phyloP scores from a whole-genome alignment of 2,888 invertebrate genomes.

The Apotomis capreana region DNA sequence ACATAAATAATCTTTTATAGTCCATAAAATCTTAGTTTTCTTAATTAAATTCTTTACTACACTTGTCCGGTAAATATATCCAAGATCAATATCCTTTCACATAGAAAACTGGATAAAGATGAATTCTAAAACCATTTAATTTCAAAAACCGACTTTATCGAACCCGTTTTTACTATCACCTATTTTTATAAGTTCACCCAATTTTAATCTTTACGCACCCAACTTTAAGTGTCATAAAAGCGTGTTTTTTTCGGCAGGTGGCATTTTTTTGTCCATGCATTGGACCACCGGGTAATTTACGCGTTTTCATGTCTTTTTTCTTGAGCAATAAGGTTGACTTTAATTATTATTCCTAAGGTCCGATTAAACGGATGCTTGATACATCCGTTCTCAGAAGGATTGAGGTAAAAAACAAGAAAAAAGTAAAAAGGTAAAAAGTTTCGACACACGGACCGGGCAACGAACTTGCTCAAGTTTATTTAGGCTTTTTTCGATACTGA shows the following conservation, averaged over 20 bases:
- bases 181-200: background rate
- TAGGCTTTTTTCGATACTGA: background rate
- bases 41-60: slow-evolving; percentile 32
- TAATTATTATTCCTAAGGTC: slow-evolving; percentile 9
- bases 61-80: slow-evolving; percentile 27
- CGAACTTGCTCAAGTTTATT: background rate
- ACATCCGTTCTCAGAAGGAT: slow-evolving; percentile 81
- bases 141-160: slow-evolving; percentile 22
- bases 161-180: slow-evolving; percentile 27
- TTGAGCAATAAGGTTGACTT: slow-evolving; percentile 16
- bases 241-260: slow-evolving; percentile 24
- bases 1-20: slow-evolving; percentile 27
- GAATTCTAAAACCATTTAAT: slow-evolving; percentile 21
- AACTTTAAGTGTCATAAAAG: background rate
- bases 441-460: slow-evolving; percentile 28
- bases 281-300: slow-evolving; percentile 23
- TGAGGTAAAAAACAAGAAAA: slow-evolving; percentile 63
- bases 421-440: slow-evolving; percentile 36
- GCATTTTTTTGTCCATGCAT: background rate
- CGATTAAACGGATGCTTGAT: slow-evolving; percentile 71
- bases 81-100: slow-evolving; percentile 26
- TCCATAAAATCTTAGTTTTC: slow-evolving; percentile 21
- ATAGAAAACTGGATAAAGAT: slow-evolving; percentile 17
- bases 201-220: background rate
- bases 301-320: slow-evolving; percentile 5